Base-by-base conservation (phyloP, 2,888 invertebrate genomes). In the Folsomia manolachei region DNA sequence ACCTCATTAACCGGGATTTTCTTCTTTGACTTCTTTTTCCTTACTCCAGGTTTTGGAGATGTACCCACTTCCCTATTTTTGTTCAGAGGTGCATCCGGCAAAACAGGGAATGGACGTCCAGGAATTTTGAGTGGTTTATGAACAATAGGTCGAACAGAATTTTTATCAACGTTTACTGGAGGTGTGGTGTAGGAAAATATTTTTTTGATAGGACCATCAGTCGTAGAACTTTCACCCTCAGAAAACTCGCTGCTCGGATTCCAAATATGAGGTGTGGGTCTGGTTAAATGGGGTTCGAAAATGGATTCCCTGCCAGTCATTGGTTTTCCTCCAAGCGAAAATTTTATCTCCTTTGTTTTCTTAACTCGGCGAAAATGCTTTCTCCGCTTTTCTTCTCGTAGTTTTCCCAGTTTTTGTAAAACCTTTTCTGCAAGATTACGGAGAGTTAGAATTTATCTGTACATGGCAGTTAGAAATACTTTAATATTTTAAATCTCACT, bases 121-220 rank as follows among this genome's bases (percentile, higher is more conserved):
- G 63, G 63, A 27, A 27, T 25, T 2, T 63, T 27, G 11, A 63
- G 18, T 14, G 21, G 19, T 63, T 63, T 63, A 27, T 26, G 63
- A 27, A 63, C 19, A 25, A 4, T 27, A n/a, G 63, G 27, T 18
- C 1, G 11, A 1, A 23, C 2, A 27, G 27, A 1, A 27, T 63
- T 27, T 63, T 25, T 25, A 11, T 24, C 27, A 4, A 63, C 4
- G n/a, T 11, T 63, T 7, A 25, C 51, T 26, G 70, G 65, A 23
- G 71, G 65, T 2, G 71, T 21, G 9, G 69, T 62, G 23, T 11
- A 63, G 4, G 69, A 69, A 1, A 69, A 2, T 1, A 27, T 23
- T 63, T 63, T 27, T 1, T 24, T 19, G 62, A 39, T 14, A 4
- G 14, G 39, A 9, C 14, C 39, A 39, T 39, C 39, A 9, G 39